These are phyloP conservation scores for Ophion slaviceki DNA, from an alignment of 2,888 invertebrate species.

Conservation along the genomic window DNA sequence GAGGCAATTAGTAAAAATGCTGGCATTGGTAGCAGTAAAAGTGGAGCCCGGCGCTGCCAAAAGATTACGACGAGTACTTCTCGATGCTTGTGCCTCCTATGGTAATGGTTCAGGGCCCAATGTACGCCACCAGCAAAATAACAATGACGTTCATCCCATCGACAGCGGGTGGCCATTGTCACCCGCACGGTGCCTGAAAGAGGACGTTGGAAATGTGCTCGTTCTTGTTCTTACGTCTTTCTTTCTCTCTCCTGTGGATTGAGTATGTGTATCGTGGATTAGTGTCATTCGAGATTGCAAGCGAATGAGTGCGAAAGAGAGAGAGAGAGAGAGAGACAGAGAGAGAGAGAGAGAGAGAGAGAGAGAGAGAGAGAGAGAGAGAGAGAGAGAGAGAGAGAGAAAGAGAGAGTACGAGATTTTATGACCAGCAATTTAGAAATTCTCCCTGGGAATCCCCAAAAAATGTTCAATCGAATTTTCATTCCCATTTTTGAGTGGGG, in stretches of 20 bases:
- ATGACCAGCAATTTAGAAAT: conserved; percentile 59
- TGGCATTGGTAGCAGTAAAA: conserved; percentile 29
- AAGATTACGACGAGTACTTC: conserved; percentile 48
- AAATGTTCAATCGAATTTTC: conserved; percentile 28
- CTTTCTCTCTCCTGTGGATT: conserved; percentile 7
- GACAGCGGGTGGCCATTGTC: conserved; percentile 61
- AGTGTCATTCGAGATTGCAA: conserved; percentile 28
- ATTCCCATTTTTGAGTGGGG: not conserved
- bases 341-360: not conserved
- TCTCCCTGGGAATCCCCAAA: conserved; percentile 45
- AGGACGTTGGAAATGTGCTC: conserved; percentile 44
- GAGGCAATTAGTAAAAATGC: conserved; percentile 17
- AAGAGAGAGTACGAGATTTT: conserved; percentile 1
- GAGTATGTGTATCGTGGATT: not conserved
- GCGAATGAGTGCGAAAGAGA: not conserved
- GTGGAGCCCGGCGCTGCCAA: conserved; percentile 35
- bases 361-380: not conserved
- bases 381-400: not conserved
- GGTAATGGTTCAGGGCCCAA: conserved; percentile 41
- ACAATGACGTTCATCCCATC: conserved; percentile 65
- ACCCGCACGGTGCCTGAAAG: conserved; percentile 45
- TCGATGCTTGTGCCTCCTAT: conserved; percentile 43
- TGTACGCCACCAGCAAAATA: conserved; percentile 70
- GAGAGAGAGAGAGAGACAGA: not conserved
- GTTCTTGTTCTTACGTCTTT: conserved; percentile 18